A percentile compares a stretch with the other conserved stretches of the same genome.
phyloP scores from a whole-genome alignment of 2,888 invertebrate species.

The Trachelus troglodyta region DNA sequence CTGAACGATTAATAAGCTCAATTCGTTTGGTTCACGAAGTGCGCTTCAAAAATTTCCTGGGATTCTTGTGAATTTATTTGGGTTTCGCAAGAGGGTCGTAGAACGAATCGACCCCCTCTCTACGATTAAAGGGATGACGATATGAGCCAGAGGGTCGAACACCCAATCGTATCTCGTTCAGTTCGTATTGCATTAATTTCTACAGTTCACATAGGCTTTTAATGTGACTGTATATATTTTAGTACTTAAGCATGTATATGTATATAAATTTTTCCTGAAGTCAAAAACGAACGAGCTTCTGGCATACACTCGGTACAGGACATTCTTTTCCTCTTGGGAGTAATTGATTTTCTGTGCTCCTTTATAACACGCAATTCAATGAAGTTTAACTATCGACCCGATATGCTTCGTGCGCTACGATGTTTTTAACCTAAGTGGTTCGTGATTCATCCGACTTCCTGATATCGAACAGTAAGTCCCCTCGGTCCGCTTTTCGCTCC shows the following conservation, averaged over 20 bases:
- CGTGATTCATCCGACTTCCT: constrained; percentile 33
- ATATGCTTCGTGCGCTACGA: constrained; percentile 16
- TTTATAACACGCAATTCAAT: constrained; percentile 30
- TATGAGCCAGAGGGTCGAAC: background rate
- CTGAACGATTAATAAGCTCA: background rate
- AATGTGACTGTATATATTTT: background rate
- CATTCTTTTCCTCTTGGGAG: constrained; percentile 16
- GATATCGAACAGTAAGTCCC: constrained; percentile 27
- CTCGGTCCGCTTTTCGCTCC: background rate
- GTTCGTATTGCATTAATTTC: background rate
- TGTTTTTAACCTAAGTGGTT: constrained; percentile 20
- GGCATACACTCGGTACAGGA: background rate
- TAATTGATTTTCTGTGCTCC: constrained; percentile 45
- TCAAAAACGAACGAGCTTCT: background rate
- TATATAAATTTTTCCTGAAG: background rate
- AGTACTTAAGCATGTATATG: background rate
- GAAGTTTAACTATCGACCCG: constrained; percentile 20
- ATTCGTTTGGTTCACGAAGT: background rate
- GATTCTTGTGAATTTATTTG: background rate
- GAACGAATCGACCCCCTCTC: background rate
- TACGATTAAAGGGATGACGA: background rate
- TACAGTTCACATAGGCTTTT: background rate
- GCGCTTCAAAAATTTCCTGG: background rate
- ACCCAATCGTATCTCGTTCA: background rate
- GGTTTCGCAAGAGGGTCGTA: constrained; percentile 1